These are phyloP conservation scores for Ceriagrion tenellum DNA, from an alignment of 2,888 invertebrate species.

Conservation along the genomic window DNA sequence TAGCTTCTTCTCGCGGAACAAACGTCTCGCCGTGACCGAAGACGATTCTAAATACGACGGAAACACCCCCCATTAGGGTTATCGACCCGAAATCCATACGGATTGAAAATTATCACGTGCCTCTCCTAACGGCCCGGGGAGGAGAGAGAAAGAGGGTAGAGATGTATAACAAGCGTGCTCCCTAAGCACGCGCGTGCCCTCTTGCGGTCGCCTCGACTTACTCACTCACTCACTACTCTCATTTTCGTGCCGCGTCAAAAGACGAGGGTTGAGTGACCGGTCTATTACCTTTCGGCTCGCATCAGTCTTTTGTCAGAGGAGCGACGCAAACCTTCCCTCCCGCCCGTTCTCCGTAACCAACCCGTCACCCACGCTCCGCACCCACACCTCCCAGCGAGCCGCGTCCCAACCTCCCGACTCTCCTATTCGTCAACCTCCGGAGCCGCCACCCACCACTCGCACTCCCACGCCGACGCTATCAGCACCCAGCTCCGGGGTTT, in stretches of 20 bases:
- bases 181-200: background rate
- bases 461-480: background rate
- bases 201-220: background rate
- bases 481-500: background rate
- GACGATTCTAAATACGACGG: background rate
- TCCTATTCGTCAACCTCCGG: background rate
- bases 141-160: background rate
- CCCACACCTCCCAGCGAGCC: background rate
- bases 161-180: background rate
- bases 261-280: conserved; percentile 51
- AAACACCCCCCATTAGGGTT: background rate
- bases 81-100: conserved; percentile 18
- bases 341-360: background rate
- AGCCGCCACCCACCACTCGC: background rate
- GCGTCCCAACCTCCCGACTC: background rate
- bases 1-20: background rate
- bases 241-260: background rate
- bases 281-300: conserved; percentile 38
- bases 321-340: background rate
- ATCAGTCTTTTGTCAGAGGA: background rate
- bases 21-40: background rate
- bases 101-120: background rate
- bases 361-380: conserved; percentile 17
- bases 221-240: background rate
- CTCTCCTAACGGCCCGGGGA: background rate